Percentiles rank a stretch among this genome's conserved stretches.
phyloP scores from a whole-genome alignment of 2,113 vertebrate genomes.

The Microtus richardsoni region DNA sequence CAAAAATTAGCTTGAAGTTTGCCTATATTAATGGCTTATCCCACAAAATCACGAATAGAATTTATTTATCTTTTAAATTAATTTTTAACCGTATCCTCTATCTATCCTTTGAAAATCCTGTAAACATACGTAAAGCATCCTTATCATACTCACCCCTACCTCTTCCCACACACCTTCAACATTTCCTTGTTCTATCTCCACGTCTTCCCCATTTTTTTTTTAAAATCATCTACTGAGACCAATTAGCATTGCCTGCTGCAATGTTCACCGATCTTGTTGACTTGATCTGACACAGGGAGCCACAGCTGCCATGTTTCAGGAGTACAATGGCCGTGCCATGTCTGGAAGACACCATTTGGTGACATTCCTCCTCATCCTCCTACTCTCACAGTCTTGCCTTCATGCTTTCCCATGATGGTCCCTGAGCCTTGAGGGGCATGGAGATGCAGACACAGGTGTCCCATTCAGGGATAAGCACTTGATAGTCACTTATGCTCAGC shows the following conservation, averaged over 20 bases:
- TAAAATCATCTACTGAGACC: not conserved
- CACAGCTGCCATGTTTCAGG: not conserved
- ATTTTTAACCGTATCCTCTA: not conserved
- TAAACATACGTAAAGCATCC: not conserved
- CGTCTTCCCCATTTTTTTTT: not conserved
- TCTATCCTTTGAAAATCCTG: not conserved
- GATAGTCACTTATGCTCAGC: not conserved
- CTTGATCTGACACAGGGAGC: not conserved
- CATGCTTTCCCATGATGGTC: not conserved
- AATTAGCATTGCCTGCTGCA: not conserved
- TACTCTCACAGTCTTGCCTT: not conserved
- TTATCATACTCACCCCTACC: not conserved
- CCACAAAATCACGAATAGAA: not conserved
- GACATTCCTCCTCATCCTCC: not conserved
- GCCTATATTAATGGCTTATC: not conserved
- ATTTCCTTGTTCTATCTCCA: no score
- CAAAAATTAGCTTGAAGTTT: constrained; percentile 1
- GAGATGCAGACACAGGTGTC: no score
- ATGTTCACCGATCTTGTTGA: not conserved
- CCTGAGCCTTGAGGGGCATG: not conserved
- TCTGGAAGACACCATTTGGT: not conserved
- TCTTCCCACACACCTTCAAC: not conserved
- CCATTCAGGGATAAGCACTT: not conserved
- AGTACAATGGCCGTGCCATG: not conserved
- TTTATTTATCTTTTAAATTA: not conserved